Base-by-base conservation (phyloP, 2,888 invertebrate genomes). In the Lycia hirtaria region DNA sequence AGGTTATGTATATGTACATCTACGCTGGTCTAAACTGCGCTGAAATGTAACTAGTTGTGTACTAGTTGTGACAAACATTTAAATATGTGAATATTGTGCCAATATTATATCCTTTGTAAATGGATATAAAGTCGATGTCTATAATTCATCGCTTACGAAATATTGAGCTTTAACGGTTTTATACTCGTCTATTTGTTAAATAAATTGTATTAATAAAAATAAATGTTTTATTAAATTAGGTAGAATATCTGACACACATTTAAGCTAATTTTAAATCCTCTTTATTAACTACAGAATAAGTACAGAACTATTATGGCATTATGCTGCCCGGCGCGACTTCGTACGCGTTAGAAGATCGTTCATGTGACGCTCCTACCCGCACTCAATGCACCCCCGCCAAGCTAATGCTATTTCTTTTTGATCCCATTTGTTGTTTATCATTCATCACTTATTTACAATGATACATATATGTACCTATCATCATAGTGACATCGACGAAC, bases 111-210 rank as follows among this genome's bases (percentile, higher is more conserved):
- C 14, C 38, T 38, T 19, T 24, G 12, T 20, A 26, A 7, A 30
- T 20, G 24, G 19, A 32, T 24, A 3, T 40, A 10, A 14, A 15
- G 5, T 45, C 4, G 10, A 38, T 41, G 35, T 55, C 20, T 55
- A 15, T 43, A 22, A 44, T 28, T n/a, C 32, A 17, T 17, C 17
- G 43, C 44, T 56, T 32, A n/a, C 33, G 4, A 14, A 12, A 30
- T 19, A 35, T 44, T 44, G 30, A 38, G 30, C 56, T 44, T 48
- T 37, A 56, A 37, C 22, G 38, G 15, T 56, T 57, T 52, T 57
- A 28, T 57, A 57, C 32, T 33, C 17, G 28, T 22, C 26, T 41
- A 35, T 57, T 57, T 57, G 35, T 48, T 41, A 56, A 43, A 37
- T 53, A 48, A 51, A 51, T 41, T 50, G 30, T 55, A 26, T 45